A percentile compares a stretch with the other conserved stretches of the same genome.
Conservation (phyloP, 2,888 invertebrate genomes). For the Campoletis raptor region DNA sequence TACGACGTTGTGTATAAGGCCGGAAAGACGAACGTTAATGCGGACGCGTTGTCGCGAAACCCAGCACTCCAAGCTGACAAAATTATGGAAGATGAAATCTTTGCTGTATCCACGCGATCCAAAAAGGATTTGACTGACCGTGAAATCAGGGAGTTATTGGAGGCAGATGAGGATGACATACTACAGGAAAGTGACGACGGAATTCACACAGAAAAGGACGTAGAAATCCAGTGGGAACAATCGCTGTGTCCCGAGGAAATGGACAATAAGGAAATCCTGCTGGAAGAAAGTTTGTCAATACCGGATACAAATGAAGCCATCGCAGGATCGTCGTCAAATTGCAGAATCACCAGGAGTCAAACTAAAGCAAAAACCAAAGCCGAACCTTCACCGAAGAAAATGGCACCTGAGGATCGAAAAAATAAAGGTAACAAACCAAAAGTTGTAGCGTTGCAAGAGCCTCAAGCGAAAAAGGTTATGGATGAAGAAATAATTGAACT, state of each 20-base stretch:
- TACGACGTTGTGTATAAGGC: conserved; percentile 72
- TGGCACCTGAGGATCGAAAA: neutral
- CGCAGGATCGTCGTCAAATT: neutral
- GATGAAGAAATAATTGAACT: neutral
- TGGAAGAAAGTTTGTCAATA: neutral
- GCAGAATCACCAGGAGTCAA: conserved; percentile 8
- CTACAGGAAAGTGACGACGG: conserved; percentile 2
- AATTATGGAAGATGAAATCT: conserved; percentile 37
- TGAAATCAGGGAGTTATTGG: conserved; percentile 21
- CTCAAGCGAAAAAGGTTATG: neutral
- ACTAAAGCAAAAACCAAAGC: neutral
- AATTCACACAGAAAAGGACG: neutral
- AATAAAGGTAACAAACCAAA: neutral
- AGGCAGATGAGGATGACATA: neutral
- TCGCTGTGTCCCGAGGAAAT: neutral
- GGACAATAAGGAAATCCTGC: neutral
- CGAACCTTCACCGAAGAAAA: neutral
- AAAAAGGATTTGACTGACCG: neutral
- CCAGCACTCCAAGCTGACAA: conserved; percentile 14
- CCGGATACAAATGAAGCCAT: neutral
- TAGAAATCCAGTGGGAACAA: conserved; percentile 15
- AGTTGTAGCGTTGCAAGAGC: neutral
- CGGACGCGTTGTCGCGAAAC: conserved; percentile 50
- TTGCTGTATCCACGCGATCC: neutral
- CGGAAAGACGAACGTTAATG: conserved; percentile 51